phyloP scores from a whole-genome alignment of 2,797 vertebrate genomes.

The Spatula versicolor region DNA sequence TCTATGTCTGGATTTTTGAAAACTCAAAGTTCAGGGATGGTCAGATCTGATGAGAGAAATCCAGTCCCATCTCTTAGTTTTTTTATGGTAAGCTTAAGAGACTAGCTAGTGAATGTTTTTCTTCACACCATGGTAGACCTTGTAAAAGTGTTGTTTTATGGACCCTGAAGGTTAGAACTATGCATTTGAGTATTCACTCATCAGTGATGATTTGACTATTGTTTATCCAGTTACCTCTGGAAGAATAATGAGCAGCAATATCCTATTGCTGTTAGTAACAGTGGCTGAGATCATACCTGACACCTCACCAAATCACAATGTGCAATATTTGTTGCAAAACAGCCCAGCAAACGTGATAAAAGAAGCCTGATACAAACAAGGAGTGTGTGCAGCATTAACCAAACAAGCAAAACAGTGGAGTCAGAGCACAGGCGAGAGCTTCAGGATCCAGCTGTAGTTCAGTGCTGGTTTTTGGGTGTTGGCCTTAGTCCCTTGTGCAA shows the following conservation, averaged over 20 bases:
- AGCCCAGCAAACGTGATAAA: neutral
- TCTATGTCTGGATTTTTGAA: neutral
- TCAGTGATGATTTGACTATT: neutral
- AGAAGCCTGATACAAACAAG: neutral
- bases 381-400: neutral
- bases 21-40: neutral
- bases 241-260: neutral
- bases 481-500: neutral
- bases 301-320: neutral
- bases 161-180: neutral
- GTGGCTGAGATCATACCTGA: neutral
- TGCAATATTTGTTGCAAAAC: neutral
- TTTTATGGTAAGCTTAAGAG: neutral
- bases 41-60: neutral
- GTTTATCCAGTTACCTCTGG: neutral
- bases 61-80: neutral
- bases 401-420: neutral
- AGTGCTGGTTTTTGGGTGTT: neutral
- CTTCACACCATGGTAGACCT: neutral
- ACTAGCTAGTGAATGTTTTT: neutral
- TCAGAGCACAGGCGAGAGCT: neutral
- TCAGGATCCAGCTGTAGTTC: neutral
- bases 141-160: neutral
- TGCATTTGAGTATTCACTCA: no score
- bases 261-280: neutral